Evolutionary conservation across 2,888 invertebrate species (phyloP), one percentile per base, ranked within the genome.

Genomic region (Ectemnius continuus): DNA sequence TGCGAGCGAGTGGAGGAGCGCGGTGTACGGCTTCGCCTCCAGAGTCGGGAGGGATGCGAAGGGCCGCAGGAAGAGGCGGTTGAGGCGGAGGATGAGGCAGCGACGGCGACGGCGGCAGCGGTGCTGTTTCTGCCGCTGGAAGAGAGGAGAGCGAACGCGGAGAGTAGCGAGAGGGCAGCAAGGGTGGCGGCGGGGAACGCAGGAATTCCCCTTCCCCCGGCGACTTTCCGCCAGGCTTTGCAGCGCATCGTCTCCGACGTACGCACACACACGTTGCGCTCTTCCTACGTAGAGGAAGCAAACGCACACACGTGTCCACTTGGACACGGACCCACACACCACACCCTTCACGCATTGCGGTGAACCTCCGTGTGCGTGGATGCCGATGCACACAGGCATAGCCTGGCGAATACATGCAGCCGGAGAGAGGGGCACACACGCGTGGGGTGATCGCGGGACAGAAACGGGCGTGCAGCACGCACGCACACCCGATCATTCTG

Each of bases 171-270:
- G 48, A 60, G 64, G 65, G 48, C 70, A 45, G 61, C 52, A 70
- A 36, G 72, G 26, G 48, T 66, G 47, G 47, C 64, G 23, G 45
- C 67, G 52, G 70, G 64, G 75, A 71, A 62, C 85, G 81, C 78
- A 86, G 88, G 88, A 89, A 89, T 88, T 86, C 87, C 86, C 87
- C 85, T 84, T 82, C 80, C 82, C 83, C 86, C 36, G 36, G 6
- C 23, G 79, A 80, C 84, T 84, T 82, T 79, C 81, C 80, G 79
- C 76, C 83, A 83, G 79, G 80, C 79, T 81, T 79, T 81, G 82
- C 81, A 81, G 81, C 81, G 84, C 82, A 83, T 11, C 23, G 66
- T 47, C 48, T 60, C 14, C 63, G 16, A 3, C 23, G 58, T 52
- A 36, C 28, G n/a, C 61, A 62, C 48, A 57, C 61, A 23, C 45